Percentiles rank a stretch among this genome's conserved stretches.
Conservation (phyloP, 2,113 vertebrate genomes). For the Microtus richardsoni region DNA sequence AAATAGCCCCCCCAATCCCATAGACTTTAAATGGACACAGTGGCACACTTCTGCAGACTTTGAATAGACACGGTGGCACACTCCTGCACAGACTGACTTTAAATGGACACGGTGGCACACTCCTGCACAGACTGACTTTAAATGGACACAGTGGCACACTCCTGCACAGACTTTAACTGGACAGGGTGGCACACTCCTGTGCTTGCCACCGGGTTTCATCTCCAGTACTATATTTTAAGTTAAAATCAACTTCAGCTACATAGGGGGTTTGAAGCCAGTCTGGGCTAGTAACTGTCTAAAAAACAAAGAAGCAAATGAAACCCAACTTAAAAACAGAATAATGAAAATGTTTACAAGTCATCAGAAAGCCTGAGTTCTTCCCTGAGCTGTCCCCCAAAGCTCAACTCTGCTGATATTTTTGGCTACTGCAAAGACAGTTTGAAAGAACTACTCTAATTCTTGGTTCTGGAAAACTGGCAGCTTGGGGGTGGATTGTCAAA, state of each 20-base stretch:
- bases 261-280: neutral
- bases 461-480: slow-evolving; percentile 48
- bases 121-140: no score
- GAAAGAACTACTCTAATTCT: slow-evolving; percentile 34
- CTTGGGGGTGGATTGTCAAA: slow-evolving; percentile 26
- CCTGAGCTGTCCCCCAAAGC: neutral
- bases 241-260: neutral
- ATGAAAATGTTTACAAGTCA: neutral
- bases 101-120: neutral
- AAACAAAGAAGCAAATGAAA: neutral
- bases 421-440: slow-evolving; percentile 18
- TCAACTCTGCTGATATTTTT: slow-evolving; percentile 38
- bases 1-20: no score
- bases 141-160: no score
- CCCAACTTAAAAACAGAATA: neutral
- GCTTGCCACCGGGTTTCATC: neutral
- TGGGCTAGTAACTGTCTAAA: neutral
- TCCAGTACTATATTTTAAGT: neutral
- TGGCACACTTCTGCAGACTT: no score
- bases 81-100: no score
- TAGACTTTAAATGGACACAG: neutral
- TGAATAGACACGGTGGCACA: no score
- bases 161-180: no score
- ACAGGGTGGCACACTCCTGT: neutral
- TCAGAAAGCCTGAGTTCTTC: neutral